These are phyloP conservation scores for Dysidea cf. avara DNA, from an alignment of 37 sponge, comb jelly and placozoan genomes.

Conservation along the genomic window DNA sequence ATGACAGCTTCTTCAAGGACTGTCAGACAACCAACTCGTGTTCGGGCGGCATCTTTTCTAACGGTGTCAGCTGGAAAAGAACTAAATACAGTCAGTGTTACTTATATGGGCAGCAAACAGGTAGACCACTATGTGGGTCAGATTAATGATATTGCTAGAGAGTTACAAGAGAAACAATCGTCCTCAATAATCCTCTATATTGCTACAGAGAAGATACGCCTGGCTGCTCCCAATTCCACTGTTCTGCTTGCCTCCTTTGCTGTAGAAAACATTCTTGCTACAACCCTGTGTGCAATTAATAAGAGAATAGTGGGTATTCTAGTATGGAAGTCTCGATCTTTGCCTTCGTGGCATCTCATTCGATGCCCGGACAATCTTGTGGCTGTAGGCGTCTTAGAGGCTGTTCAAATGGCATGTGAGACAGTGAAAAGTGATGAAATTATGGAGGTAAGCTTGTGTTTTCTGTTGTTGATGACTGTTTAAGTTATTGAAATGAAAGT, in stretches of 20 bases:
- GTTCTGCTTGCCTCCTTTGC: constrained; percentile 53
- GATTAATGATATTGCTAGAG: constrained; percentile 32
- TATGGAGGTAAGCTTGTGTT: too few relatives aligned
- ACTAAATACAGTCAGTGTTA: constrained; percentile 1
- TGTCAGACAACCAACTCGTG: neutral
- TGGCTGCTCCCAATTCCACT: constrained; percentile 51
- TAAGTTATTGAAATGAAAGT: too few relatives aligned
- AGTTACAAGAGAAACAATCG: constrained; percentile 16
- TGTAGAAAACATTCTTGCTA: constrained; percentile 44
- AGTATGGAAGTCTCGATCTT: constrained; percentile 32
- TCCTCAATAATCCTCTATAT: constrained; percentile 51
- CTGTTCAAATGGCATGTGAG: constrained; percentile 19
- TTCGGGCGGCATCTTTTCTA: neutral
- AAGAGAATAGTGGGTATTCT: constrained; percentile 54
- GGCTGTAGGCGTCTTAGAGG: constrained; percentile 32
- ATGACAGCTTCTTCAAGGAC: neutral
- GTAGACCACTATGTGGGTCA: constrained; percentile 27
- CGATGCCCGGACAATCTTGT: constrained; percentile 41
- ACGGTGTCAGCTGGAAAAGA: neutral
- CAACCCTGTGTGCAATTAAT: constrained; percentile 54
- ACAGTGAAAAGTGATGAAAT: neutral
- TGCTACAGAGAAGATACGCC: constrained; percentile 39
- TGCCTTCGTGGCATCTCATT: constrained; percentile 56
- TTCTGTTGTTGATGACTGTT: too few relatives aligned
- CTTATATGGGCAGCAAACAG: constrained; percentile 53